Conservation (phyloP, 2,113 vertebrate species). For the Brachionichthys hirsutus region DNA sequence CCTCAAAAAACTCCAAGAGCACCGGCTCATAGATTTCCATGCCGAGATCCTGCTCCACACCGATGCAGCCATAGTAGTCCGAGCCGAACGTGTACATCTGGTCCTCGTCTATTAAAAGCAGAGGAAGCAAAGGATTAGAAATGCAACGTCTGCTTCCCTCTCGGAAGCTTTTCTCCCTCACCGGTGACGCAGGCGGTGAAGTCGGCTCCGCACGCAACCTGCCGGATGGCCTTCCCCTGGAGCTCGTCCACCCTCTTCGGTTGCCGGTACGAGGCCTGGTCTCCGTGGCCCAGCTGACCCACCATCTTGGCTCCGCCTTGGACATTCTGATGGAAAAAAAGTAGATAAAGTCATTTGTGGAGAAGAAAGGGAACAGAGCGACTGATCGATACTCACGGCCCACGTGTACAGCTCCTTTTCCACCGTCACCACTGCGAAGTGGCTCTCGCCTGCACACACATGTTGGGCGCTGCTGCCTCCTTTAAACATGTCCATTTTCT, state of each 20-base stretch:
- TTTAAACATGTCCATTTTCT: conserved; percentile 95
- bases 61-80: conserved; percentile 97
- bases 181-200: conserved; percentile 95
- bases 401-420: conserved; percentile 98
- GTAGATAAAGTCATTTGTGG: conserved; percentile 2
- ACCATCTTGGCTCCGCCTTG: conserved; percentile 95
- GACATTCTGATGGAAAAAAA: conserved; percentile 82
- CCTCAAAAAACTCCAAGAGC: conserved; percentile 89
- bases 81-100: conserved; percentile 97
- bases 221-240: conserved; percentile 91
- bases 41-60: conserved; percentile 82
- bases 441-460: conserved; percentile 94
- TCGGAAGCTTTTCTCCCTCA: conserved; percentile 52
- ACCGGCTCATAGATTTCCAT: conserved; percentile 88
- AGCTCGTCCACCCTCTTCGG: conserved; percentile 93
- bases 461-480: conserved; percentile 93
- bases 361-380: not conserved
- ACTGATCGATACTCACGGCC: conserved; percentile 86
- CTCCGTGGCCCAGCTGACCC: conserved; percentile 94
- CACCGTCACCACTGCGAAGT: conserved; percentile 97
- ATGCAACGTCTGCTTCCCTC: not conserved
- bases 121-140: conserved; percentile 1
- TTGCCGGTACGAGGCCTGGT: conserved; percentile 95
- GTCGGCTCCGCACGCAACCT: conserved; percentile 94
- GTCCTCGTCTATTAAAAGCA: conserved; percentile 86